These are phyloP conservation scores for Agrotis puta DNA, from an alignment of 2,888 invertebrate genomes.

Conservation along the genomic window DNA sequence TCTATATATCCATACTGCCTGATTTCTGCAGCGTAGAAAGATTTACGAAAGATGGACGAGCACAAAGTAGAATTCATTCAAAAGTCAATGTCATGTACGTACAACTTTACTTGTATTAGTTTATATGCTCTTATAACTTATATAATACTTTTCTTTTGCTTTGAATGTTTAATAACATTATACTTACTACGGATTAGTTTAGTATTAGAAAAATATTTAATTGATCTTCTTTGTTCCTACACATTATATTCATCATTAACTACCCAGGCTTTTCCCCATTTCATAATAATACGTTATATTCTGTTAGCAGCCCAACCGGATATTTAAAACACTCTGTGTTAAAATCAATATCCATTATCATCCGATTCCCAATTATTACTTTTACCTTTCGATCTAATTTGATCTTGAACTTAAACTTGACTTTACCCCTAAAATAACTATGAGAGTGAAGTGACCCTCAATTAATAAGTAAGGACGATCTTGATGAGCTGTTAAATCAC, in stretches of 20 bases:
- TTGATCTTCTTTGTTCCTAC: background rate
- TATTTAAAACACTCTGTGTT: background rate
- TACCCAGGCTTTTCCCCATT: background rate
- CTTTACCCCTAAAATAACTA: conserved; percentile 22
- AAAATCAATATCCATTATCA: background rate
- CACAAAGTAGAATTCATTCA: too few relatives aligned
- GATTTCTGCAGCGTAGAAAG: background rate
- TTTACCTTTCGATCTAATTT: background rate
- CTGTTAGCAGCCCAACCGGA: background rate
- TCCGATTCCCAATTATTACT: background rate
- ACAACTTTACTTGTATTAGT: too few relatives aligned
- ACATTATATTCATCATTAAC: background rate
- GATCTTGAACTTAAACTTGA: conserved; percentile 34
- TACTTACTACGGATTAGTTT: background rate
- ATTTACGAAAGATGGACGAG: background rate
- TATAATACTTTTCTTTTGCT: too few relatives aligned
- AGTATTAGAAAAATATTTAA: background rate
- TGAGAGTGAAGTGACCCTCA: conserved; percentile 2
- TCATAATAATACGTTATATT: background rate
- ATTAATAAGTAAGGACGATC: conserved; percentile 18
- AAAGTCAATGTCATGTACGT: too few relatives aligned
- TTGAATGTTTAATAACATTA: too few relatives aligned
- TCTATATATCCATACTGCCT: background rate
- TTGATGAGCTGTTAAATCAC: conserved; percentile 11
- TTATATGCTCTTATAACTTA: too few relatives aligned